A percentile compares a stretch with the other conserved stretches of the same genome.
phyloP scores from a whole-genome alignment of 2,797 vertebrate genomes.

The Florisuga fusca region DNA sequence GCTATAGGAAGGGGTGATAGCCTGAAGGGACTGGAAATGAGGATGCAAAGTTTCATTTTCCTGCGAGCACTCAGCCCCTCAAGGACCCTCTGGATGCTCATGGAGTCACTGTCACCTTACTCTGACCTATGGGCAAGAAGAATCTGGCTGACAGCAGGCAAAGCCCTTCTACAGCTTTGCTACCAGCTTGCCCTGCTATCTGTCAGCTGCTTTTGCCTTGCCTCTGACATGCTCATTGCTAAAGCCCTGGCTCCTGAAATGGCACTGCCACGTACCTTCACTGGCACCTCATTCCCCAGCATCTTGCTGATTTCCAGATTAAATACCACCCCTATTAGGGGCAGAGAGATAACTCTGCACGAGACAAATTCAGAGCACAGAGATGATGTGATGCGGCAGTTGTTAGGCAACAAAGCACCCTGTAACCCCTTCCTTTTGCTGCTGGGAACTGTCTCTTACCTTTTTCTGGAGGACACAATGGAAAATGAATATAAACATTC shows the following conservation, averaged over 20 bases:
- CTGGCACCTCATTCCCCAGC: background rate
- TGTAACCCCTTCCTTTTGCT: background rate
- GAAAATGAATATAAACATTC: conserved; percentile 99
- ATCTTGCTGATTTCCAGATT: background rate
- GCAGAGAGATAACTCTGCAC: background rate
- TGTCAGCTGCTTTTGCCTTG: background rate
- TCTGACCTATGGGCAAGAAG: background rate
- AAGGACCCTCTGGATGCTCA: fast-evolving
- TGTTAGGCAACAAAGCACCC: conserved; percentile 61
- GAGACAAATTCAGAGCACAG: background rate
- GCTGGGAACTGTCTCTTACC: conserved; percentile 79
- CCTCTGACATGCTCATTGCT: fast-evolving
- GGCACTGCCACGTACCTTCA: background rate
- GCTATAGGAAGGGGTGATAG: background rate
- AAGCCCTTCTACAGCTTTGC: background rate
- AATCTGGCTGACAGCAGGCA: background rate
- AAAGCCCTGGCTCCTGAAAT: background rate
- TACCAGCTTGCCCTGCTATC: background rate
- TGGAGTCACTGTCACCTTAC: background rate
- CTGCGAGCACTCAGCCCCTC: background rate
- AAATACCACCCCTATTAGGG: conserved; percentile 7
- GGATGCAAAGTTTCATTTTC: background rate
- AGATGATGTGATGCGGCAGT: background rate
- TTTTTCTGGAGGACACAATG: conserved; percentile 99
- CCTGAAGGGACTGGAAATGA: background rate